Evolutionary conservation across 2,113 vertebrate genomes (phyloP), one percentile per base, ranked within the genome.

Genomic region (Salvelinus fontinalis): DNA sequence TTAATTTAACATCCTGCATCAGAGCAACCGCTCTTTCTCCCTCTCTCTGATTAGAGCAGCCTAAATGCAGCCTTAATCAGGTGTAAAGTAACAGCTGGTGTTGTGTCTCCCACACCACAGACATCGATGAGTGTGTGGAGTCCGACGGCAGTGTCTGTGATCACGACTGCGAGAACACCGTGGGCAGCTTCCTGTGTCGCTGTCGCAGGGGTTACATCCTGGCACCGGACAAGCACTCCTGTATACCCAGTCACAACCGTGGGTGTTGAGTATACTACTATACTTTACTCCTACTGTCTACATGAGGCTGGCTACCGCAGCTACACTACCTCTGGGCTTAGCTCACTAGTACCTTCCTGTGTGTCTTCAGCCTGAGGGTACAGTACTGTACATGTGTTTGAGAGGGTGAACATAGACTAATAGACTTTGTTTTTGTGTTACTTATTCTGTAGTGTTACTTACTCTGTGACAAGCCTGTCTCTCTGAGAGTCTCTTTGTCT

Each of bases 81-180:
- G 59, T 62, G 59, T 62, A 5, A 16, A 54, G 4, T 54, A 4
- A 54, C 51, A 54, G 4, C n/a, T 48, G 7, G 49, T 48, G 2
- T 5, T 71, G 8, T 44, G 71, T 69, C 48, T 60, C 65, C 27
- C 2, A 7, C 31, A 72, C n/a, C 13, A 12, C 77, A 95, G 94
- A 94, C 76, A 83, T 94, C 8, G 88, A 95, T 57, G 94, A 95
- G 88, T 94, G 94, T 29, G 86, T 89, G 70, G 85, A 84, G 12
- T 81, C 89, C 0, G 81, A 82, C 31, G 75, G 84, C 73, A 88
- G 71, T 5, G 31, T 86, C 66, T 95, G 94, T 69, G 93, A 94
- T 44, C 92, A 94, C 0, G 87, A 90, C 75, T 95, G 93, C 83
- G 87, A 92, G 71, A 95, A 95, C 90, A 94, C 91, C 1, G 71